Evolutionary conservation across 2,113 vertebrate species (phyloP), one percentile per base, ranked within the genome.

Genomic region (Micronisus gabar): DNA sequence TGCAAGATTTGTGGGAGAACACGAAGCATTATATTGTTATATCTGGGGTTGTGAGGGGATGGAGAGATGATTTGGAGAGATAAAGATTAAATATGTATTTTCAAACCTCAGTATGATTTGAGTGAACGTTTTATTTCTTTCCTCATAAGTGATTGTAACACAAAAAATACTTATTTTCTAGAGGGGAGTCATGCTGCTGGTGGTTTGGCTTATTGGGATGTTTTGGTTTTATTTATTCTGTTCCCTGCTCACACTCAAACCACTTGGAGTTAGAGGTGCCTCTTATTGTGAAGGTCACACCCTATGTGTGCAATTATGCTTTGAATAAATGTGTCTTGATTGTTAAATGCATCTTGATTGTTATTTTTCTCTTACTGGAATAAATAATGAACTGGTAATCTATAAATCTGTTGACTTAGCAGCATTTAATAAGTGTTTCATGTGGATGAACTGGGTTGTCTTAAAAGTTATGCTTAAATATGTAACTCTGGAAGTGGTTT

Each of bases 401-500:
- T 48, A 88, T 95, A 95, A 95, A 87, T 76, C 78, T 93, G 84
- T 82, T 95, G 70, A 91, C 7, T 95, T 97, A 97, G 88, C 85
- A 95, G 66, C 40, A 88, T 45, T 87, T 96, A 94, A n/a, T 97
- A 88, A 91, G 36, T 86, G 7, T 67, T 58, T 94, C 86, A 72
- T 85, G 53, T 73, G 75, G 65, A 88, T 72, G 55, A 95, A 93
- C 85, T 95, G 65, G 47, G 48, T 82, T 95, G 94, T 95, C 67
- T 89, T 96, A 81, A 15, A 93, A 86, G 61, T 50, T 52, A 52
- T 86, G 41, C 50, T 83, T 91, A 84, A 80, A n/a, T 93, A 32
- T n/a, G 25, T 45, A 84, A 53, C 68, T 81, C 85, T 71, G 73
- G 74, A 78, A 56, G 48, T 17, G 29, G 34, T 66, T 83, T 90